Percentiles rank a stretch among this genome's conserved stretches.
These are phyloP conservation scores for Lochmaea capreae DNA, from an alignment of 2,888 invertebrate genomes.

Conservation along the genomic window DNA sequence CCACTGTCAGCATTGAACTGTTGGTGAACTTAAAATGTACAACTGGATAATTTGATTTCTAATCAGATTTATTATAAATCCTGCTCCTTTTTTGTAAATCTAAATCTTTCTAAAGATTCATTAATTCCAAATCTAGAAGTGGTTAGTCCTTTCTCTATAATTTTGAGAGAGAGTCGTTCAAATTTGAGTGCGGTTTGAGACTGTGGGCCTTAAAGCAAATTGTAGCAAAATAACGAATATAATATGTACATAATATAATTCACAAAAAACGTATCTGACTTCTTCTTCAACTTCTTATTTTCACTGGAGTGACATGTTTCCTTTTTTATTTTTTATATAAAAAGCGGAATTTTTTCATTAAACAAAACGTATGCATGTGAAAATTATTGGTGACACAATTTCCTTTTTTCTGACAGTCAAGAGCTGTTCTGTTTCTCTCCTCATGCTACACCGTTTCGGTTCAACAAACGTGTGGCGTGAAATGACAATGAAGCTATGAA, in stretches of 20 bases:
- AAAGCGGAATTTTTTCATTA: background rate
- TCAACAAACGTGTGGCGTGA: slow-evolving; percentile 20
- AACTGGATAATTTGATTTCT: too few species aligned
- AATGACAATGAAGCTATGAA: slow-evolving; percentile 32
- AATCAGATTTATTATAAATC: too few species aligned
- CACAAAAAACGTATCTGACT: background rate
- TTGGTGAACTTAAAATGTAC: too few species aligned
- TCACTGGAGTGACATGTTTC: background rate
- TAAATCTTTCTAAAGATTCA: too few species aligned
- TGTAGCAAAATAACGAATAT: too few species aligned
- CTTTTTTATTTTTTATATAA: background rate
- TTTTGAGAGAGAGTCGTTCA: too few species aligned
- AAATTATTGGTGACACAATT: slow-evolving; percentile 9
- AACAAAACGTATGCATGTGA: background rate
- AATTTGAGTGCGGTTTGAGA: too few species aligned
- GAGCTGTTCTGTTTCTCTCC: background rate
- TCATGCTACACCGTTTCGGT: slow-evolving; percentile 24
- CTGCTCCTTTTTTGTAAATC: too few species aligned
- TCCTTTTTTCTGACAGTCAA: slow-evolving; percentile 1
- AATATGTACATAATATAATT: background rate
- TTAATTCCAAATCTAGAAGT: too few species aligned
- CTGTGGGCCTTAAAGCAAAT: too few species aligned
- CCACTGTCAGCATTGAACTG: too few species aligned
- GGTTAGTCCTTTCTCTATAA: too few species aligned
- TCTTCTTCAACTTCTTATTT: background rate